Evolutionary conservation across 2,797 vertebrate genomes (phyloP), one percentile per base, ranked within the genome.

Genomic region (Falco biarmicus): DNA sequence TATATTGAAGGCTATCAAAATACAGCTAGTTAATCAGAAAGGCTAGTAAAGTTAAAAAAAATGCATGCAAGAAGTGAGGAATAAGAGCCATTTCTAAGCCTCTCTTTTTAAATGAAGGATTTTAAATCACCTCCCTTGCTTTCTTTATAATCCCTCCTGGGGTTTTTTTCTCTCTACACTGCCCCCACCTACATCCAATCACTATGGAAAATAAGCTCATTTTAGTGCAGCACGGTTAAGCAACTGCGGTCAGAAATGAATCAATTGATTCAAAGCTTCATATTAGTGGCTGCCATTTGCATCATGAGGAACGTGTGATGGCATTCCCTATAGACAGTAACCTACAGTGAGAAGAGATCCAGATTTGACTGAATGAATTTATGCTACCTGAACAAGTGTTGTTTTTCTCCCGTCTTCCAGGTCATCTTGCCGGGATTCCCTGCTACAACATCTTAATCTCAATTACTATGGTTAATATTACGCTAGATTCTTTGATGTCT

Each of bases 181-280:
- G 63, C 41, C 84, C 84, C 68, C 74, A 73, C 51, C 79, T 45
- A 63, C 88, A 84, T 8, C 74, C 65, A 69, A 90, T 92, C 79
- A 61, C 90, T 90, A 66, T 56, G 76, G 93, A 86, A 95, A 94
- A 93, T 78, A 94, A 91, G 77, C 83, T 96, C 77, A 82, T 96
- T 93, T 69, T 5, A 63, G 81, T 9, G 45, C 77, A 90, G 91
- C 77, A 65, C 3, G 76, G 83, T 82, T 45, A 71, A 89, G 89
- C 68, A 84, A 89, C 50, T 54, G 57, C 73, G 68, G 70, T 37
- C 92, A 89, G 71, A 89, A 92, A 84, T 59, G 5, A 65, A 92
- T 51, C 77, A 41, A 61, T 11, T 28, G 78, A 75, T 69, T 71
- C 83, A 80, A 73, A 75, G 48, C 69, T 56, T 65, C 51, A 2